Evolutionary conservation across 2,113 vertebrate species (phyloP).

Genomic region (Bostrychus sinensis): DNA sequence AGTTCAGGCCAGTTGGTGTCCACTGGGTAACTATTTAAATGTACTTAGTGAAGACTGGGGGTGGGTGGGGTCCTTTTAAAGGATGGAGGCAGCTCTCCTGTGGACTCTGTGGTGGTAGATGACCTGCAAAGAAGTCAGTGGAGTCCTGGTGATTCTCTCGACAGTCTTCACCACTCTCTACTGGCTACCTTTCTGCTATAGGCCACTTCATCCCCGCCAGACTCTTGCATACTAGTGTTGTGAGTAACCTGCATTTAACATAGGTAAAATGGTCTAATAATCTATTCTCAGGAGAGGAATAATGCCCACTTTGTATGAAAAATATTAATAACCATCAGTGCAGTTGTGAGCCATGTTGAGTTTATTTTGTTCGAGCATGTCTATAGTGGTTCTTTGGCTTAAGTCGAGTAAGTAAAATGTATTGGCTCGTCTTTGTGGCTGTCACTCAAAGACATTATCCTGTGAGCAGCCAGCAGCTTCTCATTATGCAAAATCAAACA

Average conservation of each 20-base stretch:
- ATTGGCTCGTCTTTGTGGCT: slow-evolving; percentile 55
- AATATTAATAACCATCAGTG: slow-evolving; percentile 7
- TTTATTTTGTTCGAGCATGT: background rate
- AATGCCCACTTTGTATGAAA: slow-evolving; percentile 5
- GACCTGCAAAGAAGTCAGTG: background rate
- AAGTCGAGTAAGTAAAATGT: slow-evolving; percentile 42
- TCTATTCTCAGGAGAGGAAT: too few species aligned
- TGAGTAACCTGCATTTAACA: too few species aligned
- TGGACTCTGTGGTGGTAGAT: too few species aligned
- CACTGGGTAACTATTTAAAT: background rate
- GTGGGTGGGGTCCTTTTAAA: too few species aligned
- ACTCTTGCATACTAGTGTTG: too few species aligned
- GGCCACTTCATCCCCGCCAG: too few species aligned
- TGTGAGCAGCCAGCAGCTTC: slow-evolving; percentile 64
- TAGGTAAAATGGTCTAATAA: background rate
- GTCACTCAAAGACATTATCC: slow-evolving; percentile 68
- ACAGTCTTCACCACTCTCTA: slow-evolving; percentile 1
- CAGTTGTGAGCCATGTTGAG: slow-evolving; percentile 12
- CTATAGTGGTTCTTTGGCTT: slow-evolving; percentile 27
- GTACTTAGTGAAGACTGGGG: too few species aligned
- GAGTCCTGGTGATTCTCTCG: background rate
- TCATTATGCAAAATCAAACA: slow-evolving; percentile 78
- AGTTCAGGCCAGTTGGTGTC: background rate
- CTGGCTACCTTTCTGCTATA: too few species aligned
- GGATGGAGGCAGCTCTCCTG: background rate